Conservation (phyloP, 2,113 vertebrate genomes). For the Danio rerio region GRCz12tu NC_133186.1:35906501-35907000, state of each 20-base stretch:
- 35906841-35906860: not conserved
- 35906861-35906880: not conserved
- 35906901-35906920: not conserved
- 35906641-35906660: too few species aligned
- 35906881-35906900: not conserved
- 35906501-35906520: not conserved
- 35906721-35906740: too few species aligned
- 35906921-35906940: not conserved
- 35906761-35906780: too few species aligned
- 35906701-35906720: too few species aligned
- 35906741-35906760: not conserved
- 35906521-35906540: not conserved
- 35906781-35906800: not conserved
- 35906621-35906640: too few species aligned
- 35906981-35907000: not conserved
- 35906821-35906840: not conserved
- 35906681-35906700: too few species aligned
- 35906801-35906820: not conserved
- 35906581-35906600: too few species aligned
- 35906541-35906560: not conserved
- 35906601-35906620: too few species aligned
- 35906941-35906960: slow-evolving; percentile 38
- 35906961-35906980: slow-evolving; percentile 26
- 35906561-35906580: not conserved
- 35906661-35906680: too few species aligned